Base-by-base conservation (phyloP, 2,888 invertebrate species). In the Isoperla grammatica region DNA sequence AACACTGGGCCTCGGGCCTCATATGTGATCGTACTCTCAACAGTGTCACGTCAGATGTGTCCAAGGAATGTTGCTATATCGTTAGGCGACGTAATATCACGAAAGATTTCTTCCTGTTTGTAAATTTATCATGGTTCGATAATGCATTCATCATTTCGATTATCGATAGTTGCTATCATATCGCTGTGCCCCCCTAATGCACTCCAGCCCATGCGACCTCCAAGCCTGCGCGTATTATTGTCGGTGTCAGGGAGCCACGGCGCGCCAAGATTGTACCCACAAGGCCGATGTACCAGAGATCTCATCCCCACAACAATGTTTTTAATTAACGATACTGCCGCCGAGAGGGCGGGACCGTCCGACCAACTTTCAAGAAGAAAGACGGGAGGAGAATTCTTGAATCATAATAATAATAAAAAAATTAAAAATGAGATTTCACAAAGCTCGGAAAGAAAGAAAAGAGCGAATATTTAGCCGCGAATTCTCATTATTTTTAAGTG, bases 301-400 rank as follows among this genome's bases (percentile, higher is more conserved):
- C 42, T 40, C 72, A 74, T 74, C 74, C 73, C 74, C 74, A 70
- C 74, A 74, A 74, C 74, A 73, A 73, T 72, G 74, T 73, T 73
- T 74, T 74, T 74, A 74, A 74, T 74, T 74, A 74, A 73, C 71
- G 73, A 71, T 71, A 73, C 73, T 57, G 57, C 64, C 72, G 67
- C 68, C 73, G 66, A 68, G 73, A 72, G 73, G n/a, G 72, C 56
- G 49, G 29, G 29, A 4, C 5, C 8, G 29, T 29, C 29, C 5
- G 29, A 29, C 29, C 4, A 29, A 29, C 29, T 29, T 29, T 29
- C 29, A 6, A 48, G 35, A 23, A 53, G 48, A 22, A 42, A 56
- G 37, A 43, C 46, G 50, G 49, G 43, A 29, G 49, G 22, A 53
- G 54, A 22, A 63, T 56, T 63, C 59, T 56, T 55, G 59, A 29